A percentile compares a stretch with the other conserved stretches of the same genome.
phyloP scores from a whole-genome alignment of 2,888 invertebrate genomes.

The Chymomyza amoena region DNA sequence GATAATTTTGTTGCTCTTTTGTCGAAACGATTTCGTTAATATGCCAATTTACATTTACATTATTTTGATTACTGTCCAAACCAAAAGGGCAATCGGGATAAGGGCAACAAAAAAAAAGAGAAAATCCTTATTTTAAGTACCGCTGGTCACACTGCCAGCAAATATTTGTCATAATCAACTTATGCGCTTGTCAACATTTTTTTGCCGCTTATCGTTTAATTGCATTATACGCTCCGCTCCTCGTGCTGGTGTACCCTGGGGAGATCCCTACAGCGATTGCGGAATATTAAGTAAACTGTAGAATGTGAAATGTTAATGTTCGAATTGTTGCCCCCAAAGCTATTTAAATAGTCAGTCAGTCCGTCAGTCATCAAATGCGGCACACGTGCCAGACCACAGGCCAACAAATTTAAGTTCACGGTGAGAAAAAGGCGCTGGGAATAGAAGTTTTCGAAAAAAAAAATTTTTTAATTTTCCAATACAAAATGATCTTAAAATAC shows the following conservation, averaged over 20 bases:
- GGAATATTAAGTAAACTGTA: background rate
- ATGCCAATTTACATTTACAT: constrained; percentile 67
- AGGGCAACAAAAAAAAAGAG: background rate
- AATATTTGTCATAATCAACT: constrained; percentile 45
- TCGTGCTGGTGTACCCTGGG: background rate
- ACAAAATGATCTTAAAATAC: too few relatives aligned
- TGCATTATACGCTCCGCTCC: constrained; percentile 43
- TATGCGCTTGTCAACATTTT: constrained; percentile 24
- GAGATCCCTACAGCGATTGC: background rate
- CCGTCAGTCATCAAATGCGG: background rate
- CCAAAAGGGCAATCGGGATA: background rate
- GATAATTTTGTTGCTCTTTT: constrained; percentile 44
- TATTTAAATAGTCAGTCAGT: too few relatives aligned
- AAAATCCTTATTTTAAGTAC: background rate
- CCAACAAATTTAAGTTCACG: too few relatives aligned
- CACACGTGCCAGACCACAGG: background rate
- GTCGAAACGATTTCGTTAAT: constrained; percentile 51
- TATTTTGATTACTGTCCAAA: constrained; percentile 51
- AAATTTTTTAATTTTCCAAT: too few relatives aligned
- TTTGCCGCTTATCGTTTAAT: constrained; percentile 47
- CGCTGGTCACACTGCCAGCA: background rate
- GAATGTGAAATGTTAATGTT: background rate
- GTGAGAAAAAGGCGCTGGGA: too few relatives aligned
- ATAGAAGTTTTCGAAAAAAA: too few relatives aligned
- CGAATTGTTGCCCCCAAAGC: background rate